A percentile compares a stretch with the other conserved stretches of the same genome.
phyloP scores from a whole-genome alignment of 2,113 vertebrate genomes.

The Pica pica region DNA sequence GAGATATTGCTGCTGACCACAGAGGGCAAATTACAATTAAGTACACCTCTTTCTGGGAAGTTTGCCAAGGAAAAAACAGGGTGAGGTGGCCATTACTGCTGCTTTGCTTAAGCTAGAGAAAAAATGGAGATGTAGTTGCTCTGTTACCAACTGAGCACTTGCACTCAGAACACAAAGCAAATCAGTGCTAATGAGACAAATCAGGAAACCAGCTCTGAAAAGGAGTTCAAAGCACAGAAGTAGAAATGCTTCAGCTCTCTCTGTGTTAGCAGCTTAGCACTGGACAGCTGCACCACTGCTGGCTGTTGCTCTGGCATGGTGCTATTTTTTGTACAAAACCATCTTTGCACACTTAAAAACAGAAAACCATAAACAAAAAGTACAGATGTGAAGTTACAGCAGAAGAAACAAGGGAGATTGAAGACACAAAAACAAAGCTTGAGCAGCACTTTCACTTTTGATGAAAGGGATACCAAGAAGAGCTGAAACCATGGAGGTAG shows the following conservation, averaged over 20 bases:
- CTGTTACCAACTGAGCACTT: background rate
- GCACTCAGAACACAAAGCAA: background rate
- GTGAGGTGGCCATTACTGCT: background rate
- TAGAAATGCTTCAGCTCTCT: background rate
- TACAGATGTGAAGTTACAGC: background rate
- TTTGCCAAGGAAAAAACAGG: background rate
- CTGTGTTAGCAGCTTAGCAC: background rate
- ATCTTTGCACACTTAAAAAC: background rate
- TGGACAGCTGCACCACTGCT: background rate
- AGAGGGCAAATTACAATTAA: conserved; percentile 7
- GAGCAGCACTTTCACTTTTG: background rate
- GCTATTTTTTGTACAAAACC: background rate
- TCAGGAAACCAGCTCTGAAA: background rate
- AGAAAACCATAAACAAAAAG: background rate
- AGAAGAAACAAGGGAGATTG: background rate
- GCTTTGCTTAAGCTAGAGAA: background rate
- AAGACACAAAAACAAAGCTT: background rate
- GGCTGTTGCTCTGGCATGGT: background rate
- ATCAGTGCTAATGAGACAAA: background rate
- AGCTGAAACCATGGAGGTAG: background rate
- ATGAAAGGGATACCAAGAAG: background rate
- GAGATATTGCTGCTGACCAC: background rate
- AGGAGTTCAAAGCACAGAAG: background rate
- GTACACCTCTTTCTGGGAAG: conserved; percentile 5
- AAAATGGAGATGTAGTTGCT: background rate